phyloP scores from a whole-genome alignment of 2,888 invertebrate species.

The Coremacera marginata region DNA sequence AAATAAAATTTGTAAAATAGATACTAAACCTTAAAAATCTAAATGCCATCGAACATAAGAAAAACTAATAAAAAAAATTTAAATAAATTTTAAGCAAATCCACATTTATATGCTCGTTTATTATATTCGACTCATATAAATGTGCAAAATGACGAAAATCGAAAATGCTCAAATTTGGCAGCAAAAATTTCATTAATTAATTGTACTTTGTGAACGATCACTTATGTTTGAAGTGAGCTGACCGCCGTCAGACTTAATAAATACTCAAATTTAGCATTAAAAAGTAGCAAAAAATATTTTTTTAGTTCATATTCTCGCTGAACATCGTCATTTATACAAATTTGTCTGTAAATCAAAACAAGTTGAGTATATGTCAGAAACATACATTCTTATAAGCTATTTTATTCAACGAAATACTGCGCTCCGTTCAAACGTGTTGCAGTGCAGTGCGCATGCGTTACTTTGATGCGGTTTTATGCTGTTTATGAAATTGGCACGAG shows the following conservation, averaged over 20 bases:
- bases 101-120: constrained; percentile 16
- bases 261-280: neutral
- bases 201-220: constrained; percentile 38
- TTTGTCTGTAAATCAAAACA: constrained; percentile 45
- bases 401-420: neutral
- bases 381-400: neutral
- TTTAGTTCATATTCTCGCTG: constrained; percentile 45
- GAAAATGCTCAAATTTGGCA: constrained; percentile 22
- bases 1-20: no score
- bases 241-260: constrained; percentile 29
- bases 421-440: constrained; percentile 35
- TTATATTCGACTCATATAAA: neutral
- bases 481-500: constrained; percentile 43
- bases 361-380: constrained; percentile 31
- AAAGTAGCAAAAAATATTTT: constrained; percentile 27
- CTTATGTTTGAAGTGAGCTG: constrained; percentile 27
- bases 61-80: constrained; percentile 14
- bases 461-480: constrained; percentile 29
- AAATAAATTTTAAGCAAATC: constrained; percentile 30
- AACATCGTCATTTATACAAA: constrained; percentile 54
- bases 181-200: constrained; percentile 40
- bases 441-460: constrained; percentile 56
- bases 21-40: no score
- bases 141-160: constrained; percentile 2
- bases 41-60: neutral